Evolutionary conservation across 2,797 vertebrate genomes (phyloP).

Genomic region (Agapornis canus): DNA sequence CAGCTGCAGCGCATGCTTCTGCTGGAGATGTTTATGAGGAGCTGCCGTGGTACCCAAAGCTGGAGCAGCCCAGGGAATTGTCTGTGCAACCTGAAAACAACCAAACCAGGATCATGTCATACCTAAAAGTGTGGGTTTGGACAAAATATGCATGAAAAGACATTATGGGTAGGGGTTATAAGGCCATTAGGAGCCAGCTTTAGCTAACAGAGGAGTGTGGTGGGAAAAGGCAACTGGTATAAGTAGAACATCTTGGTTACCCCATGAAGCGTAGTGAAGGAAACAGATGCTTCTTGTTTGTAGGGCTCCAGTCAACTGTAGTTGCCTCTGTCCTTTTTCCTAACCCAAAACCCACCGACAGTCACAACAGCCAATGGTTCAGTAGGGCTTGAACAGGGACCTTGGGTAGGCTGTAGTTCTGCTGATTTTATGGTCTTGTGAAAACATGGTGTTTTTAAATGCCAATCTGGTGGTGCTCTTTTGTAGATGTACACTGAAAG

Average conservation of each 20-base stretch:
- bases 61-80: background rate
- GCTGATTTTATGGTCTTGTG: background rate
- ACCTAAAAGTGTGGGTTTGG: background rate
- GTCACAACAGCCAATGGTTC: background rate
- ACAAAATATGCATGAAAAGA: background rate
- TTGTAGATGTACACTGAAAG: background rate
- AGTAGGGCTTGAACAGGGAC: background rate
- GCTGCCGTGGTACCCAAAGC: background rate
- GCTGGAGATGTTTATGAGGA: background rate
- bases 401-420: background rate
- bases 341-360: background rate
- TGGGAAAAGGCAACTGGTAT: background rate
- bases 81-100: background rate
- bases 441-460: background rate
- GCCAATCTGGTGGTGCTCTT: fast-evolving
- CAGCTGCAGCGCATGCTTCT: background rate
- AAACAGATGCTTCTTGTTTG: background rate
- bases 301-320: background rate
- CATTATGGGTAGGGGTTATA: background rate
- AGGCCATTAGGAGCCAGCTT: background rate
- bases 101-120: background rate
- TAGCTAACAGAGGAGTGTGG: background rate
- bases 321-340: background rate
- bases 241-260: background rate
- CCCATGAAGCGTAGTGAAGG: background rate